These are phyloP conservation scores for Trachelus troglodyta DNA, from an alignment of 2,888 invertebrate genomes.

Conservation along the genomic window DNA sequence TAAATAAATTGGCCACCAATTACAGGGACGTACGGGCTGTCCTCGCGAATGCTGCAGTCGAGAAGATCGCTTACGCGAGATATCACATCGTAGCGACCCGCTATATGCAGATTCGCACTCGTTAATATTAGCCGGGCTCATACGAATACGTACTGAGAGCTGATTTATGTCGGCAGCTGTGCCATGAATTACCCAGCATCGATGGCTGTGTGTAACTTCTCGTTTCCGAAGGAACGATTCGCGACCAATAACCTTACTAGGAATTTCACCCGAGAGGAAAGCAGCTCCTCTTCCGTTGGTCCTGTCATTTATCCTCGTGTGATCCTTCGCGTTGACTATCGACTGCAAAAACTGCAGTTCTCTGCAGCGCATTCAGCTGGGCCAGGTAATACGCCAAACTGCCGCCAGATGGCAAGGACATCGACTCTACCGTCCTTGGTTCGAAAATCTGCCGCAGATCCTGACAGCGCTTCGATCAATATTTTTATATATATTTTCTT, in stretches of 20 bases:
- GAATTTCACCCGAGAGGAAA: neutral
- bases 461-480: slow-evolving; percentile 20
- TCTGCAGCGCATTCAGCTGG: slow-evolving; percentile 47
- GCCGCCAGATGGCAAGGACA: slow-evolving; percentile 64
- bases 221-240: neutral
- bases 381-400: slow-evolving; percentile 47
- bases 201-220: neutral
- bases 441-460: slow-evolving; percentile 24
- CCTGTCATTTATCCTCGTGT: neutral
- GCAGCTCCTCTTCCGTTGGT: neutral
- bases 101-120: slow-evolving; percentile 35
- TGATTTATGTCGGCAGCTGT: neutral
- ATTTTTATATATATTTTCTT: neutral
- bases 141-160: neutral
- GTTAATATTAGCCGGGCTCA: slow-evolving; percentile 36
- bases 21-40: slow-evolving; percentile 37
- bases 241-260: neutral
- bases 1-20: slow-evolving; percentile 55
- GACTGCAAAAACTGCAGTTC: slow-evolving; percentile 60
- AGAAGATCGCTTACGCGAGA: slow-evolving; percentile 21
- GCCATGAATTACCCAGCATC: neutral
- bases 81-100: slow-evolving; percentile 24
- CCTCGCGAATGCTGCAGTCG: slow-evolving; percentile 30
- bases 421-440: slow-evolving; percentile 44
- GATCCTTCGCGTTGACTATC: slow-evolving; percentile 42